Evolutionary conservation across 2,888 invertebrate genomes (phyloP).

Genomic region (Melieria omissa): DNA sequence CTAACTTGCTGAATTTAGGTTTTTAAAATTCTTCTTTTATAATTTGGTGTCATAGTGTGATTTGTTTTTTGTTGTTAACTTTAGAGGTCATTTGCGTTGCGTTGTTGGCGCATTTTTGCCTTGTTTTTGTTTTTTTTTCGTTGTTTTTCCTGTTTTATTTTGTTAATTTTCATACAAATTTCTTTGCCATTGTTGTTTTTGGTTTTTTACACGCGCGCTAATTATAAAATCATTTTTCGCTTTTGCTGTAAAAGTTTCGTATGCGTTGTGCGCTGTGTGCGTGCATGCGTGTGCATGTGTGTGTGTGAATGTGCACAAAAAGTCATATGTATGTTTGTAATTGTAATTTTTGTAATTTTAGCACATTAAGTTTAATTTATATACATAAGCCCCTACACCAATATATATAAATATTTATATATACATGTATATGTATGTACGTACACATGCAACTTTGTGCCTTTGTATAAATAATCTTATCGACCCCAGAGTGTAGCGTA

Average conservation of each 20-base stretch:
- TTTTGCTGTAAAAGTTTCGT: too few species aligned
- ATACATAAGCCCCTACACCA: too few species aligned
- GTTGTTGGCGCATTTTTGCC: slow-evolving; percentile 9
- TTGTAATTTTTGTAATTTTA: too few species aligned
- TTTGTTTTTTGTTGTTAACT: background rate
- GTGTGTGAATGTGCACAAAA: too few species aligned
- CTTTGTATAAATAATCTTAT: slow-evolving; percentile 19
- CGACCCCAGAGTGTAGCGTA: slow-evolving; percentile 5
- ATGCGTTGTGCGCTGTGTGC: too few species aligned
- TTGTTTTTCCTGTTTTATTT: background rate
- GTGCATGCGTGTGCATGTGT: too few species aligned
- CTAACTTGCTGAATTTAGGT: background rate
- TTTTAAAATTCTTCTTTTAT: slow-evolving; percentile 6
- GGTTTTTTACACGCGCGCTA: slow-evolving; percentile 9
- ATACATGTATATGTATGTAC: background rate
- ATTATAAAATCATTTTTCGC: slow-evolving; percentile 5
- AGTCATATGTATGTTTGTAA: too few species aligned
- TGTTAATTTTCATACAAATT: background rate
- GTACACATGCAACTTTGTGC: slow-evolving; percentile 1
- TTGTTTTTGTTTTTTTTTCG: background rate
- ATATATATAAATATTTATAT: background rate
- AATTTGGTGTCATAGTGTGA: background rate
- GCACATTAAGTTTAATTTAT: too few species aligned
- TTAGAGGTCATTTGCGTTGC: slow-evolving; percentile 16
- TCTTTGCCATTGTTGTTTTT: slow-evolving; percentile 1